phyloP scores from a whole-genome alignment of 2,113 vertebrate species.

The Ia io region DNA sequence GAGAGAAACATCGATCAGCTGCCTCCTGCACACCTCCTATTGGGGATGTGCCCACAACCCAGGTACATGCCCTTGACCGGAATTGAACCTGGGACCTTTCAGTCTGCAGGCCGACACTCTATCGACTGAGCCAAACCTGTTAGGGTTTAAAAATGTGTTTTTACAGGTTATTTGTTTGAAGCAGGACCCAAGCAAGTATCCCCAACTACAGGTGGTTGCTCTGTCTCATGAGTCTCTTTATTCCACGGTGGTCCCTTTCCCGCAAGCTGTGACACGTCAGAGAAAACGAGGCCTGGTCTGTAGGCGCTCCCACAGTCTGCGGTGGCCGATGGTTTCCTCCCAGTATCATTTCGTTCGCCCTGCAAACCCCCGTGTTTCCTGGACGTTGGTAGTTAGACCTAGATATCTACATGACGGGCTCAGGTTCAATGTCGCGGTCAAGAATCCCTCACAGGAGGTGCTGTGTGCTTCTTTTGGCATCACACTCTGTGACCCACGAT shows the following conservation, averaged over 20 bases:
- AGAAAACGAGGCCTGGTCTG: not conserved
- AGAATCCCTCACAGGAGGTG: not conserved
- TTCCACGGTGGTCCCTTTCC: not conserved
- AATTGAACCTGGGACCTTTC: too few species aligned
- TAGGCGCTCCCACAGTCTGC: not conserved
- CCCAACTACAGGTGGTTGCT: not conserved
- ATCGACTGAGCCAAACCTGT: too few species aligned
- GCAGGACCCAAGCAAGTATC: not conserved
- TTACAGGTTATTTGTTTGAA: not conserved
- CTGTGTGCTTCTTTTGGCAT: not conserved
- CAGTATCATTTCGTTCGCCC: not conserved
- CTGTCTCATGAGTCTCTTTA: not conserved
- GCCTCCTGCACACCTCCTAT: too few species aligned
- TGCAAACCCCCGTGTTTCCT: not conserved
- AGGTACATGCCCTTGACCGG: too few species aligned
- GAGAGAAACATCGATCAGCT: too few species aligned
- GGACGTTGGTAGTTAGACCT: not conserved
- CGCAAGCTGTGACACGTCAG: fast-evolving
- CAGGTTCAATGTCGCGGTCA: not conserved
- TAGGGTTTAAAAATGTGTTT: not conserved
- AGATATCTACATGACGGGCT: not conserved
- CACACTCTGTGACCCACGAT: not conserved
- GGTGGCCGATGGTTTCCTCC: not conserved
- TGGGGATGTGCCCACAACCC: too few species aligned
- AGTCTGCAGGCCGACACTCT: too few species aligned